Conservation (phyloP, 2,113 vertebrate genomes). For the Dinomys branickii region DNA sequence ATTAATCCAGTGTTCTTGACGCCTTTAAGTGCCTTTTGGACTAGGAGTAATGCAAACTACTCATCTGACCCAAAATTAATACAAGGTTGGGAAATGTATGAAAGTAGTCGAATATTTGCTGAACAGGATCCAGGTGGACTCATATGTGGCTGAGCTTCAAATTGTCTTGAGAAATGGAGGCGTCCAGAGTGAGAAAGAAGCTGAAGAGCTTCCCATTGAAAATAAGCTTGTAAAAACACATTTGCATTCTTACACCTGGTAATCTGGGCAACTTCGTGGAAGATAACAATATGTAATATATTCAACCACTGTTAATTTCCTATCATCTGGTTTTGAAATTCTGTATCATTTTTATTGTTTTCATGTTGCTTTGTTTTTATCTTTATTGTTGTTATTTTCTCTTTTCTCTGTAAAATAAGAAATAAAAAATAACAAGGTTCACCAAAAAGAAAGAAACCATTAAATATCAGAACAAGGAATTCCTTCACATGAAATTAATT, state of each 20-base stretch:
- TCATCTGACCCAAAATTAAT: not conserved
- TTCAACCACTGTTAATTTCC: too few species aligned
- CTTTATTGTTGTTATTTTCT: too few species aligned
- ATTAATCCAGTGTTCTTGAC: not conserved
- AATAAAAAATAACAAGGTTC: not conserved
- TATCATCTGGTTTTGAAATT: too few species aligned
- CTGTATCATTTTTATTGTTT: too few species aligned
- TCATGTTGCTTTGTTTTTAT: too few species aligned
- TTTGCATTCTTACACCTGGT: too few species aligned
- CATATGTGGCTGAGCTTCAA: not conserved
- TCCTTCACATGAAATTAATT: slow-evolving; percentile 3
- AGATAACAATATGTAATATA: too few species aligned
- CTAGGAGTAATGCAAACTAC: not conserved
- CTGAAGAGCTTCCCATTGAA: not conserved
- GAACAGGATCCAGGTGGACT: not conserved
- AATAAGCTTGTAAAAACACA: not conserved
- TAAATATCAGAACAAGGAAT: not conserved
- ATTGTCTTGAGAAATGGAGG: not conserved
- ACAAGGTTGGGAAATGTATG: not conserved
- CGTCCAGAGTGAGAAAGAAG: not conserved
- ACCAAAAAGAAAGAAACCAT: not conserved
- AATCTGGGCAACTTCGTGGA: too few species aligned
- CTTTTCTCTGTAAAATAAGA: too few species aligned
- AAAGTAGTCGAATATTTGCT: not conserved
- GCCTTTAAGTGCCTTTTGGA: slow-evolving; percentile 14